phyloP scores from a whole-genome alignment of 1,140 invertebrate species.

The Drosophila lacertosa region DNA sequence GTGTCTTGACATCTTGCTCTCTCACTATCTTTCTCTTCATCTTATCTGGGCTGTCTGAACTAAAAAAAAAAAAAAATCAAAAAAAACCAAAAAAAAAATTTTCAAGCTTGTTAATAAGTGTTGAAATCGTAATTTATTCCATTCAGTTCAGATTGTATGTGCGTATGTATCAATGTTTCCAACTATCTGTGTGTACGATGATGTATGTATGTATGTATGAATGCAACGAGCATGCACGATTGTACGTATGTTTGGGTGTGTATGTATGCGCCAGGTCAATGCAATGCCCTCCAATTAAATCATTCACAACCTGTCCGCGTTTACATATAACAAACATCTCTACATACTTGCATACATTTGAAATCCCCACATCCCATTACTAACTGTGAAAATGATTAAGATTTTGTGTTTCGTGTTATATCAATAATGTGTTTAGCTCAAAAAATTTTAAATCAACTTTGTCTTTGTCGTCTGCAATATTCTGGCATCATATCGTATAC shows the following conservation, averaged over 20 bases:
- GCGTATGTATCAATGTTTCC: constrained; percentile 12
- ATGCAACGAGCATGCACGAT: background rate
- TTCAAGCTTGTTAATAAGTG: constrained; percentile 18
- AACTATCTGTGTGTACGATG: constrained; percentile 2
- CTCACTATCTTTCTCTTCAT: constrained; percentile 9
- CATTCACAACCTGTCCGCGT: background rate
- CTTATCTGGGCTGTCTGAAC: constrained; percentile 8
- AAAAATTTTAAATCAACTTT: constrained; percentile 26
- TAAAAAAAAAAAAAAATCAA: constrained; percentile 16
- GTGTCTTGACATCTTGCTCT: constrained; percentile 4
- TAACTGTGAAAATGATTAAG: constrained; percentile 7
- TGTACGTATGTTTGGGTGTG: constrained; percentile 7
- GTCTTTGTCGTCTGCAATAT: constrained; percentile 19
- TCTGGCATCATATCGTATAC: constrained; percentile 7
- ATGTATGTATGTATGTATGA: constrained; percentile 2
- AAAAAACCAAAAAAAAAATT: constrained; percentile 18
- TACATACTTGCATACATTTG: constrained; percentile 14
- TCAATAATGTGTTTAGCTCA: constrained; percentile 22
- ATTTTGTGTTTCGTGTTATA: constrained; percentile 39
- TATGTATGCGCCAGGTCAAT: constrained; percentile 8
- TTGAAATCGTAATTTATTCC: constrained; percentile 21
- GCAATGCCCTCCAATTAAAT: background rate
- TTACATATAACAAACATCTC: constrained; percentile 3
- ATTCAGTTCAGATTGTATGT: constrained; percentile 22
- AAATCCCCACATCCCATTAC: background rate